A percentile compares a stretch with the other conserved stretches of the same genome.
phyloP scores from a whole-genome alignment of 2,888 invertebrate genomes.

The Plagodis dolabraria region DNA sequence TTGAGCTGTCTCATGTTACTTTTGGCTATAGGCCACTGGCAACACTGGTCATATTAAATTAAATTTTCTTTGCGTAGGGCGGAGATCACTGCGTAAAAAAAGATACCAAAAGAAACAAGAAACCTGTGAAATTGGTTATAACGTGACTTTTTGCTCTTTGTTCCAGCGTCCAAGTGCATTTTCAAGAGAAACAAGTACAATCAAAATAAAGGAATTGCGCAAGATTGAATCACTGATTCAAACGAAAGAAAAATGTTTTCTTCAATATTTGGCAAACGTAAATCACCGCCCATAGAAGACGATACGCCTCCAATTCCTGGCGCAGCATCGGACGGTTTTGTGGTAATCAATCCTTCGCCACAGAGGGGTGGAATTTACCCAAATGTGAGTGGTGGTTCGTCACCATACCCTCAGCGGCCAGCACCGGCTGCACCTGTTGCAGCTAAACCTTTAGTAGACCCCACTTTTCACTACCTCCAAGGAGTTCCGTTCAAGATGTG shows the following conservation, averaged over 20 bases:
- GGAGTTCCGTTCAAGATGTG: conserved; percentile 84
- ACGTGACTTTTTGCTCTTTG: too few species aligned
- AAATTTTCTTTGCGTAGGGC: too few species aligned
- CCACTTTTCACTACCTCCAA: conserved; percentile 77
- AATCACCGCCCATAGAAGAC: conserved; percentile 76
- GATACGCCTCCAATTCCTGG: conserved; percentile 77
- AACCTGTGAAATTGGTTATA: too few species aligned
- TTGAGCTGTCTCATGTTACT: too few species aligned
- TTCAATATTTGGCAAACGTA: conserved; percentile 76
- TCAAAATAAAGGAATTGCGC: too few species aligned
- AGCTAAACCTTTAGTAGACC: conserved; percentile 51
- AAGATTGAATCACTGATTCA: too few species aligned
- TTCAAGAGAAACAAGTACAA: too few species aligned
- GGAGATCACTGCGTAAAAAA: too few species aligned
- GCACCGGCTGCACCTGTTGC: conserved; percentile 62
- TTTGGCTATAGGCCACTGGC: too few species aligned
- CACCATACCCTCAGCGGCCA: conserved; percentile 58
- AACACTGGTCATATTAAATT: too few species aligned
- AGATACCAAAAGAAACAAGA: too few species aligned
- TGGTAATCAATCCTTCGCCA: conserved; percentile 62
- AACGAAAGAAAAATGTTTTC: conserved; percentile 66
- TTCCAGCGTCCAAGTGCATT: too few species aligned
- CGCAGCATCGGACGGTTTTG: conserved; percentile 67
- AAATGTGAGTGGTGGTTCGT: conserved; percentile 55
- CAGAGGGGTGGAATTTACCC: conserved; percentile 64